Evolutionary conservation across 2,888 invertebrate genomes (phyloP).

Genomic region (Apamea monoglypha): DNA sequence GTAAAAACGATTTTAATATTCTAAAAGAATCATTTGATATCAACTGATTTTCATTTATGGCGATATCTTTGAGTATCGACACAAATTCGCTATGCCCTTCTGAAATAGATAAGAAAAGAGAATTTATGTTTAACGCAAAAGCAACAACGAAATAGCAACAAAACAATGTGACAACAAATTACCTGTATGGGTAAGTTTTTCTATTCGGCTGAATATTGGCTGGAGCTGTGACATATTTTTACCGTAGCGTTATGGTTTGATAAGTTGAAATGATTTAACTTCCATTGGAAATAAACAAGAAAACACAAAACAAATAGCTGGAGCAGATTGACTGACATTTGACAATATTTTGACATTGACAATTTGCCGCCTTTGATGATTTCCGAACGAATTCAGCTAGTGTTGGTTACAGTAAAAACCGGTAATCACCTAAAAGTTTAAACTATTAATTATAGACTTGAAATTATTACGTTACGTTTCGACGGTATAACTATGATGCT

Average conservation of each 20-base stretch:
- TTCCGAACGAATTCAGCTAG: neutral
- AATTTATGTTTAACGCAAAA: neutral
- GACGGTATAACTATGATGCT: no score
- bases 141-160: constrained; percentile 7
- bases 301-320: neutral
- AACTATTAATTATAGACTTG: neutral
- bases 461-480: no score
- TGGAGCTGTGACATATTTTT: constrained; percentile 64
- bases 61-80: constrained; percentile 57
- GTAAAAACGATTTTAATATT: constrained; percentile 82
- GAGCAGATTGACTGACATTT: neutral
- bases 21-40: constrained; percentile 63
- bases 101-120: constrained; percentile 68
- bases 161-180: constrained; percentile 37
- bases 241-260: neutral
- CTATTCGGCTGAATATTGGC: constrained; percentile 73
- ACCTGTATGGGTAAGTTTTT: constrained; percentile 76
- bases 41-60: constrained; percentile 48
- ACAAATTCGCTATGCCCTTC: constrained; percentile 77
- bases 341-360: neutral
- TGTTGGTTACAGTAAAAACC: neutral
- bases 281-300: neutral
- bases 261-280: neutral
- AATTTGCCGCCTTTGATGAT: neutral
- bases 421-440: neutral